These are phyloP conservation scores for Herpailurus yagouaroundi DNA, from an alignment of 2,113 vertebrate genomes.

Conservation along the genomic window DNA sequence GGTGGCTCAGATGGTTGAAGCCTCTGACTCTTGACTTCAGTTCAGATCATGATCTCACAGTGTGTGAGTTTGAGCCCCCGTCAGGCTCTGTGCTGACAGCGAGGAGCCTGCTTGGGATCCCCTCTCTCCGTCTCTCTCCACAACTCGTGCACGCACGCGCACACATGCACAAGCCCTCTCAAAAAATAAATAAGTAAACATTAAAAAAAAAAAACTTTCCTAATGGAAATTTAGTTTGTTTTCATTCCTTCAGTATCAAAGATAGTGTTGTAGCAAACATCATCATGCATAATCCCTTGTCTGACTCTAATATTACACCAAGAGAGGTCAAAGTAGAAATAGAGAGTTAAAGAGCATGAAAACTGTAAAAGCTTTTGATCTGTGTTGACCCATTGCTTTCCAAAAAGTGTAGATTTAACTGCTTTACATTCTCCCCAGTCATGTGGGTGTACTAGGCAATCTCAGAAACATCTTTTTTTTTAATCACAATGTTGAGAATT, in stretches of 20 bases:
- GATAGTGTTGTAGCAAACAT: not conserved
- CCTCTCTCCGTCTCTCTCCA: too few species aligned
- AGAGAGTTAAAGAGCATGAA: not conserved
- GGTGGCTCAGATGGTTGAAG: too few species aligned
- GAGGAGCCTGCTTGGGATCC: too few species aligned
- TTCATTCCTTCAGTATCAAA: not conserved
- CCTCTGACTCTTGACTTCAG: too few species aligned
- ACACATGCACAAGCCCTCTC: too few species aligned
- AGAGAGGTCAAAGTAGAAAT: not conserved
- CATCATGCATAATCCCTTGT: not conserved
- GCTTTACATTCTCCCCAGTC: not conserved
- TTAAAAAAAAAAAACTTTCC: not conserved
- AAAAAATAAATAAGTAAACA: too few species aligned
- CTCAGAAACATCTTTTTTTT: not conserved
- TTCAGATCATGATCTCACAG: too few species aligned
- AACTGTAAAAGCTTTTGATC: not conserved
- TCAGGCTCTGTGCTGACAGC: too few species aligned
- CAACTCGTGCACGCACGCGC: too few species aligned
- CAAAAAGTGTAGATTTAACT: not conserved
- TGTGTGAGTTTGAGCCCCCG: too few species aligned
- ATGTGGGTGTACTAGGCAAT: not conserved
- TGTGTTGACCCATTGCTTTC: not conserved
- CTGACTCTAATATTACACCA: conserved; percentile 8
- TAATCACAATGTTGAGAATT: not conserved
- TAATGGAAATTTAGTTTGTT: not conserved